Evolutionary conservation across 2,888 invertebrate species (phyloP).

Genomic region (Conops quadrifasciatus): DNA sequence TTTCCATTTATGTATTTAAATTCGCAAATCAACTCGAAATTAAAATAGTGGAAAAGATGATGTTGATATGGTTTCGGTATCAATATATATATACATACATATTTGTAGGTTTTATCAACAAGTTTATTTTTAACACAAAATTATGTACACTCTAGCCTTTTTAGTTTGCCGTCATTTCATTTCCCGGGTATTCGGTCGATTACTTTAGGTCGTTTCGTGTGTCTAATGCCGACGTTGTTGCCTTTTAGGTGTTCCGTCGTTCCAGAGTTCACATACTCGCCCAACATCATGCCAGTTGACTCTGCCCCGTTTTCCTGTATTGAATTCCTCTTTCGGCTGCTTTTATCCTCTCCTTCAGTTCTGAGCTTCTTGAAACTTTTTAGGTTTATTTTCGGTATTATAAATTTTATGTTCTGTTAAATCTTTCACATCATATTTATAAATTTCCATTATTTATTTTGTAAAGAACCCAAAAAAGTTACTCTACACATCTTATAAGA

Average conservation of each 20-base stretch:
- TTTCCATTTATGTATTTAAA: not conserved
- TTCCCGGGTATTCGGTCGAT: slow-evolving; percentile 14
- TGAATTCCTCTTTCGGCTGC: not conserved
- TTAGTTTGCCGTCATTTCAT: slow-evolving; percentile 28
- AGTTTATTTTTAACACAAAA: slow-evolving; percentile 56
- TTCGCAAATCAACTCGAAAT: not conserved
- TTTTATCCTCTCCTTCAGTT: too few relatives aligned
- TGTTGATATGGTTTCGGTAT: not conserved
- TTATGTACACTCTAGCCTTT: slow-evolving; percentile 40
- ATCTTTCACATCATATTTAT: too few relatives aligned
- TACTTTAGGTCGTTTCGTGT: slow-evolving; percentile 8
- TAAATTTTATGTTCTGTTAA: too few relatives aligned
- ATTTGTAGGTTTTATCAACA: slow-evolving; percentile 34
- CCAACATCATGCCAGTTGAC: not conserved
- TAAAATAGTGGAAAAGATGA: too few relatives aligned
- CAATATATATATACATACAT: not conserved
- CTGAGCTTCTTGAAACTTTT: too few relatives aligned
- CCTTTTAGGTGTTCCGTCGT: slow-evolving; percentile 42
- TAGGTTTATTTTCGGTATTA: too few relatives aligned
- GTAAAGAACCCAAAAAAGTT: too few relatives aligned
- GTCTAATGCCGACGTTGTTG: slow-evolving; percentile 39
- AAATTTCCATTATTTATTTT: too few relatives aligned
- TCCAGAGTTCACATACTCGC: slow-evolving; percentile 16
- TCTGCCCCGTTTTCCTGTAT: not conserved
- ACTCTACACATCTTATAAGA: too few relatives aligned